A percentile compares a stretch with the other conserved stretches of the same genome.
These are phyloP conservation scores for Trichogramma pretiosum DNA, from an alignment of 1,140 invertebrate genomes.

Conservation along the genomic window DNA sequence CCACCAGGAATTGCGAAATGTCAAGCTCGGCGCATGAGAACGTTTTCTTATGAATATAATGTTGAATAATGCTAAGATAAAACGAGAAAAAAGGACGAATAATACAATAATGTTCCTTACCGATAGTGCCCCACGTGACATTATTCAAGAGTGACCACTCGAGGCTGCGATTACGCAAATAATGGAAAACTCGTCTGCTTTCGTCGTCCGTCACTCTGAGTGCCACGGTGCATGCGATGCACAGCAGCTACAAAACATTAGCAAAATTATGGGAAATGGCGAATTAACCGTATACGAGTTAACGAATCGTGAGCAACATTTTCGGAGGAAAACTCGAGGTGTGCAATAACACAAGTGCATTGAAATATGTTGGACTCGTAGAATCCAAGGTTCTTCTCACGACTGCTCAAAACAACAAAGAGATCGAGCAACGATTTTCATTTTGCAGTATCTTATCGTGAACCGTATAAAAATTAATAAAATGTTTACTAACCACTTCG, in stretches of 20 bases:
- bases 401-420: not conserved
- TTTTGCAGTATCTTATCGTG: not conserved
- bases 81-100: too few species aligned
- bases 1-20: too few species aligned
- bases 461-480: too few species aligned
- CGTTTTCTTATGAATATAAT: not conserved
- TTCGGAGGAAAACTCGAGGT: not conserved
- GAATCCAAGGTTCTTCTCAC: not conserved
- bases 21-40: too few species aligned
- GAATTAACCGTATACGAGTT: too few species aligned
- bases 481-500: conserved; percentile 44
- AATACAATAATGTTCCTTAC: too few species aligned
- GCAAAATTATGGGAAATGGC: too few species aligned
- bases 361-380: not conserved
- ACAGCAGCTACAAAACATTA: conserved; percentile 54
- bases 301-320: conserved; percentile 1
- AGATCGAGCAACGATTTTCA: not conserved
- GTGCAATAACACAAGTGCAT: not conserved
- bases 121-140: conserved; percentile 61
- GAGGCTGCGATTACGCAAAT: conserved; percentile 59
- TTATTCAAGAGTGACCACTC: conserved; percentile 68
- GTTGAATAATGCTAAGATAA: not conserved
- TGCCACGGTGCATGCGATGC: conserved; percentile 56
- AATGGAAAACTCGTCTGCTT: conserved; percentile 54
- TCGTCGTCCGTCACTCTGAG: conserved; percentile 64